These are phyloP conservation scores for Erebia ligea DNA, from an alignment of 2,888 invertebrate species.

Conservation along the genomic window DNA sequence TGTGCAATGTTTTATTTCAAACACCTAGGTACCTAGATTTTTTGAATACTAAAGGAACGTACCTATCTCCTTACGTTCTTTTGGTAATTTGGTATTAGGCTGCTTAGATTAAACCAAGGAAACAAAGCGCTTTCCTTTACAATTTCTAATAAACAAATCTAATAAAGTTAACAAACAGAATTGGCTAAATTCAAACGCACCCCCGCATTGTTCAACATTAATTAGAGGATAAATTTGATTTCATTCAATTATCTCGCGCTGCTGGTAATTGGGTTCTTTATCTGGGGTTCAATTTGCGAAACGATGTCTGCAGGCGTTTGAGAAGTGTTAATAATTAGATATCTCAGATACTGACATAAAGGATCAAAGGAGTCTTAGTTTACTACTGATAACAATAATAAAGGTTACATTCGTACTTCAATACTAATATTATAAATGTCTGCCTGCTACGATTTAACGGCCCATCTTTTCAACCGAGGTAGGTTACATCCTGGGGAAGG, in stretches of 20 bases:
- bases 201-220: slow-evolving; percentile 8
- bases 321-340: slow-evolving; percentile 25
- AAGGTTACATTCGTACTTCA: too few relatives aligned
- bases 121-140: neutral
- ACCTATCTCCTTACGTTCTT: too few relatives aligned
- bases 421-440: too few relatives aligned
- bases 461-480: too few relatives aligned
- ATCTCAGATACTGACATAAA: too few relatives aligned
- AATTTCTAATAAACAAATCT: neutral
- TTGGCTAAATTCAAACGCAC: neutral
- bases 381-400: too few relatives aligned
- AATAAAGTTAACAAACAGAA: slow-evolving; percentile 3
- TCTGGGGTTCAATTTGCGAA: slow-evolving; percentile 28
- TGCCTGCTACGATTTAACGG: too few relatives aligned
- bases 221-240: slow-evolving; percentile 24
- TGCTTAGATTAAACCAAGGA: neutral
- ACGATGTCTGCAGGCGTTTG: slow-evolving; percentile 25
- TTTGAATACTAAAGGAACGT: too few relatives aligned
- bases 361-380: too few relatives aligned
- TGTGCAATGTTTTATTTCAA: too few relatives aligned
- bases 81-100: neutral
- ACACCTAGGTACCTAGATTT: too few relatives aligned
- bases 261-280: slow-evolving; percentile 28
- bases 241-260: slow-evolving; percentile 26
- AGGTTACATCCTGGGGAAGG: too few relatives aligned